These are phyloP conservation scores for Villa cingulata DNA, from an alignment of 2,888 invertebrate genomes.

Conservation along the genomic window DNA sequence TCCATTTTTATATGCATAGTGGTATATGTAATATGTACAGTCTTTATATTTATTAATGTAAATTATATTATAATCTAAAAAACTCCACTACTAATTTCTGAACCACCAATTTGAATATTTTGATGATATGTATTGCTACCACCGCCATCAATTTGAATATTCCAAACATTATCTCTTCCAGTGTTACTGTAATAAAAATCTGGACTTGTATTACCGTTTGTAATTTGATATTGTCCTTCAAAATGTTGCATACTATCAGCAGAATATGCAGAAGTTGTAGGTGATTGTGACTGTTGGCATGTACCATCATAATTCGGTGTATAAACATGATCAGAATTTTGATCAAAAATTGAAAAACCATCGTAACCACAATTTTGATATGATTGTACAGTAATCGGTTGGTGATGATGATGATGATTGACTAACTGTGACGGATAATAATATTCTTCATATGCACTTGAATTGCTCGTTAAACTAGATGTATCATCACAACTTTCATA, in stretches of 20 bases:
- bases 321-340: constrained; percentile 1
- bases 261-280: background rate
- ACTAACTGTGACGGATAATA: constrained; percentile 6
- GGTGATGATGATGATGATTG: background rate
- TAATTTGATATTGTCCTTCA: constrained; percentile 6
- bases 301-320: constrained; percentile 2
- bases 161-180: constrained; percentile 30
- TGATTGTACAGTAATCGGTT: constrained; percentile 1
- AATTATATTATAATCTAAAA: background rate
- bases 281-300: background rate
- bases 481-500: constrained; percentile 35
- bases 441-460: constrained; percentile 13
- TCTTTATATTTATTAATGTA: background rate
- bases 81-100: constrained; percentile 1
- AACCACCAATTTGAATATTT: background rate
- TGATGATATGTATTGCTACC: background rate
- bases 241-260: constrained; percentile 3
- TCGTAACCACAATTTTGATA: background rate
- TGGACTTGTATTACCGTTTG: constrained; percentile 16
- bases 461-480: constrained; percentile 30
- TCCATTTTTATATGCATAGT: too few relatives aligned
- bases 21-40: background rate
- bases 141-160: constrained; percentile 18
- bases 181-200: constrained; percentile 34
- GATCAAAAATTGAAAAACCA: background rate